Conservation (phyloP, 2,113 vertebrate species). For the Brachirus orientalis region DNA sequence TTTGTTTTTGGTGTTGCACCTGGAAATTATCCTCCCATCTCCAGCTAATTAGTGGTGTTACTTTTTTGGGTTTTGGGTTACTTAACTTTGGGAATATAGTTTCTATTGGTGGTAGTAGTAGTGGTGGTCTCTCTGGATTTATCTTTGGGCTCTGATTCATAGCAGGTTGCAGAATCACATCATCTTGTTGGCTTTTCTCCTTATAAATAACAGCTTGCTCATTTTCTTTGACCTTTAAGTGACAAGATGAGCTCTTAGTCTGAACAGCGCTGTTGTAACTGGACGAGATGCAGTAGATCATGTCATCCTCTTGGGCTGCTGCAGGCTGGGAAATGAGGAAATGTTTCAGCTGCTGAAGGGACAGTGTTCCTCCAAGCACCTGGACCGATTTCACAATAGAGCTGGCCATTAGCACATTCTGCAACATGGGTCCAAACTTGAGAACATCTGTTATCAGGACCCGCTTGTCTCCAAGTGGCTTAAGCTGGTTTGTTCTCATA, state of each 20-base stretch:
- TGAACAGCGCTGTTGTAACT: constrained; percentile 8
- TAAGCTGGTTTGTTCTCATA: constrained; percentile 9
- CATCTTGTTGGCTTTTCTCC: constrained; percentile 22
- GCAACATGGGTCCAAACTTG: constrained; percentile 64
- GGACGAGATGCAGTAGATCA: constrained; percentile 6
- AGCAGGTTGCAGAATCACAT: constrained; percentile 21
- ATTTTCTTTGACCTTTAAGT: constrained; percentile 21
- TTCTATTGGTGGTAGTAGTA: constrained; percentile 33
- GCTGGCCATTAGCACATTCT: constrained; percentile 45
- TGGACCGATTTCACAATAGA: constrained; percentile 61
- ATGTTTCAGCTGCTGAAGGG: constrained; percentile 42
- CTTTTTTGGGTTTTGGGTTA: constrained; percentile 26
- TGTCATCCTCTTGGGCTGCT: constrained; percentile 23
- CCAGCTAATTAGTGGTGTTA: constrained; percentile 25
- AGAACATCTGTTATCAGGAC: constrained; percentile 35
- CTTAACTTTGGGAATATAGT: constrained; percentile 20
- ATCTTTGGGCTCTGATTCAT: constrained; percentile 5
- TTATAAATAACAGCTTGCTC: constrained; percentile 19
- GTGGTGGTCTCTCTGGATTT: constrained; percentile 24
- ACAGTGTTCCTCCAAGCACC: constrained; percentile 39
- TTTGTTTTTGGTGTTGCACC: constrained; percentile 78
- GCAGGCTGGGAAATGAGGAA: constrained; percentile 24
- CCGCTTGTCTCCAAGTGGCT: constrained; percentile 12
- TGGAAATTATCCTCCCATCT: constrained; percentile 41
- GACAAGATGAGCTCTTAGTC: background rate